Base-by-base conservation (phyloP, 2,888 invertebrate species). In the Cryptops parisi region DNA sequence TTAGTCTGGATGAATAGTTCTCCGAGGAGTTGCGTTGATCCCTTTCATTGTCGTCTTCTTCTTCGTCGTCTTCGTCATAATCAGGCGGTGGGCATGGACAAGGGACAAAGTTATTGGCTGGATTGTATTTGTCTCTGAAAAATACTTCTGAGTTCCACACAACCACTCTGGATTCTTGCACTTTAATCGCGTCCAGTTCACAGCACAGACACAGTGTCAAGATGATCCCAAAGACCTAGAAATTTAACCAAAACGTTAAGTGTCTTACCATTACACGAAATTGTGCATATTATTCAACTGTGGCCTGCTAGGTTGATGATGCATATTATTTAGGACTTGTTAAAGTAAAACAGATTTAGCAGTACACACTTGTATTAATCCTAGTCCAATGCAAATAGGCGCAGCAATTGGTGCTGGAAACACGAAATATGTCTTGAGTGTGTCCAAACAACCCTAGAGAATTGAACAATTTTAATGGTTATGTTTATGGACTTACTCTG, bases 401-500 rank as follows among this genome's bases (percentile, higher is more conserved):
- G 50, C 50, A 22, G 50, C 50, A 17, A 50, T 26, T 21, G 50
- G 50, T 40, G 50, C 50, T 2, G 50, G 50, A 50, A 50, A 50
- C n/a, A 50, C 24, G 41, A 50, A 50, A 40, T 50, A 50, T 4
- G 50, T 50, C 25, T 50, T 50, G 17, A 50, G 24, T n/a, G 24
- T 40, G 4, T 50, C 50, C 12, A 50, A 23, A 17, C 50, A 50
- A 40, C 50, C 50, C 50, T 50, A n/a, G 19, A 41, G 17, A 33
- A 33, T 33, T 9, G 33, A 33, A 6, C 6, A 15, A 33, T 15
- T 9, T 33, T 33, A 33, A 33, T 33, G 6, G 6, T 9, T 15
- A 33, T 33, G 15, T 33, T 9, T 15, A 33, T 33, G 33, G 33
- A 15, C 6, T 9, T 33, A 33, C 6, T 6, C 33, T 33, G 33